Base-by-base conservation (phyloP, 2,797 vertebrate genomes). In the Siniperca scherzeri region DNA sequence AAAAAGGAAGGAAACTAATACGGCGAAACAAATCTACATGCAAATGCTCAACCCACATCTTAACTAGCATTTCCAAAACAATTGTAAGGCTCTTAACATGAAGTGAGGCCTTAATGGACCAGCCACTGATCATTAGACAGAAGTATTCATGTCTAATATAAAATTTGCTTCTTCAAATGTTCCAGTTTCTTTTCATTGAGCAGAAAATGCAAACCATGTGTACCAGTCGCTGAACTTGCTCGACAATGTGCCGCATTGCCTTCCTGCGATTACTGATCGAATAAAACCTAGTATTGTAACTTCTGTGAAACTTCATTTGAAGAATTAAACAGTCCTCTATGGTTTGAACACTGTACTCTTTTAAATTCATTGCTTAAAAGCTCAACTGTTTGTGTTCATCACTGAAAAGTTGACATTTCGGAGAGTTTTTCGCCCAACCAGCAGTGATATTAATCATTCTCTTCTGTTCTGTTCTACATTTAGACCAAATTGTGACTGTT, bases 161-260 rank as follows among this genome's bases (percentile, higher is more conserved):
- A 84, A 85, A 62, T 74, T n/a, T 64, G 52, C 78, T 79, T 60
- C 69, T 83, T 85, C 48, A 81, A 80, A 84, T 81, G 74, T 87
- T 88, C 85, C 84, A 82, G 72, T 77, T 70, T 74, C 40, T 5
- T 83, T 80, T 81, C 81, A 79, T 68, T 56, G 65, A 79, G 82
- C 79, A 76, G 82, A 81, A 91, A 93, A 93, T 70, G n/a, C 62
- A 78, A 92, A 88, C 86, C 89, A 92, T 83, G 81, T 90, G 90
- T 16, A 53, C 11, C 44, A 50, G 74, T 52, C 25, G n/a, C 61
- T 50, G 17, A 46, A 66, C 50, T 57, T 3, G 17, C 48, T 46
- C 2, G 4, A 48, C 71, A 75, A 62, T 16, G 68, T n/a, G 62
- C 77, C 50, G 71, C 61, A 7, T 56, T 14, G 27, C 55, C 56